phyloP scores from a whole-genome alignment of 2,888 invertebrate genomes.

The Erebia palarica region DNA sequence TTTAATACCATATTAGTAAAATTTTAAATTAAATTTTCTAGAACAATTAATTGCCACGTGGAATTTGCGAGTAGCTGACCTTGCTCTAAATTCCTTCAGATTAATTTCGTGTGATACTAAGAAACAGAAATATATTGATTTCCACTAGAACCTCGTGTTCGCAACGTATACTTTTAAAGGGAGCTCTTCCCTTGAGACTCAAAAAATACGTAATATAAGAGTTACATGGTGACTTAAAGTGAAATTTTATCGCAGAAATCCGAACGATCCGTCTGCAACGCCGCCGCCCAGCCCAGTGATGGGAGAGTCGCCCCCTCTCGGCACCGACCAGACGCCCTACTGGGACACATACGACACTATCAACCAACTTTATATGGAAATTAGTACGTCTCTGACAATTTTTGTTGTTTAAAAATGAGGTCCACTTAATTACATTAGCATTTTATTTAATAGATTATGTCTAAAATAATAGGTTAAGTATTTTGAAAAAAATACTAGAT shows the following conservation, averaged over 20 bases:
- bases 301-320: slow-evolving; percentile 68
- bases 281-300: slow-evolving; percentile 80
- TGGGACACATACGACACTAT: slow-evolving; percentile 96
- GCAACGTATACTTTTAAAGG: not conserved
- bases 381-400: slow-evolving; percentile 78
- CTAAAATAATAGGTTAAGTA: too few relatives aligned
- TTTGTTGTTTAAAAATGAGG: slow-evolving; percentile 5
- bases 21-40: not conserved
- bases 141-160: not conserved
- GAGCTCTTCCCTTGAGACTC: not conserved
- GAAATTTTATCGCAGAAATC: slow-evolving; percentile 68
- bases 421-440: not conserved
- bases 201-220: not conserved
- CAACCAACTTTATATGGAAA: slow-evolving; percentile 93
- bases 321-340: slow-evolving; percentile 84
- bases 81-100: not conserved
- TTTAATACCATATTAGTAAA: not conserved
- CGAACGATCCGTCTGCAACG: slow-evolving; percentile 83
- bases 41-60: not conserved
- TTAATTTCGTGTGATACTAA: not conserved
- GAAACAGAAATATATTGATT: not conserved
- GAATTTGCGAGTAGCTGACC: not conserved
- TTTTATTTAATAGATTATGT: not conserved
- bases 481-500: too few relatives aligned
- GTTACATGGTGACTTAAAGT: not conserved